Evolutionary conservation across 2,797 vertebrate genomes (phyloP).

Genomic region (Buphagus erythrorhynchus): DNA sequence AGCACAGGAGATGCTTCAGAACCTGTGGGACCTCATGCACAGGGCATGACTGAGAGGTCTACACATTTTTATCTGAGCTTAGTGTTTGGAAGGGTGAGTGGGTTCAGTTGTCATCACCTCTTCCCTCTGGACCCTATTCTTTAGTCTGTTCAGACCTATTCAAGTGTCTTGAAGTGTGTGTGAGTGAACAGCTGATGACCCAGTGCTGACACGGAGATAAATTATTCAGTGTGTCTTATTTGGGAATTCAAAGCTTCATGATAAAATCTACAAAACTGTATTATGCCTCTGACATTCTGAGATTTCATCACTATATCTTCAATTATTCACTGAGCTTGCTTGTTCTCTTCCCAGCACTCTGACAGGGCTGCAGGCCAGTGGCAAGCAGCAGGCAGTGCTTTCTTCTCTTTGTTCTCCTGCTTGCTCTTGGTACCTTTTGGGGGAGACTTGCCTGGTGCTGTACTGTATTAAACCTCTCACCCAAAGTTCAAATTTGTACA

Average conservation of each 20-base stretch:
- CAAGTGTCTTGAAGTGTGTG: neutral
- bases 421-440: neutral
- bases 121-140: neutral
- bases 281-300: conserved; percentile 66
- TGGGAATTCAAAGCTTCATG: conserved; percentile 69
- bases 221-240: conserved; percentile 77
- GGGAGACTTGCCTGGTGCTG: neutral
- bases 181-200: conserved; percentile 74
- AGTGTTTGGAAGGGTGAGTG: neutral
- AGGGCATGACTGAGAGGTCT: neutral
- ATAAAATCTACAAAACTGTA: conserved; percentile 71
- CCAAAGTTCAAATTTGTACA: neutral
- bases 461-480: neutral
- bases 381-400: neutral
- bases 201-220: conserved; percentile 70
- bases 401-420: conserved; percentile 1
- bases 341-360: conserved; percentile 38
- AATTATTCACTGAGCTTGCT: conserved; percentile 71
- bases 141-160: neutral
- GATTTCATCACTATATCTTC: conserved; percentile 71
- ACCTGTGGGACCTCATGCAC: neutral
- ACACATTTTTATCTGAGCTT: neutral
- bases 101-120: neutral
- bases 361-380: neutral
- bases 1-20: neutral